Percentiles rank a stretch among this genome's conserved stretches.
Evolutionary conservation across 1,140 invertebrate genomes (phyloP).

Genomic region (Zaprionus kolodkinae): DNA sequence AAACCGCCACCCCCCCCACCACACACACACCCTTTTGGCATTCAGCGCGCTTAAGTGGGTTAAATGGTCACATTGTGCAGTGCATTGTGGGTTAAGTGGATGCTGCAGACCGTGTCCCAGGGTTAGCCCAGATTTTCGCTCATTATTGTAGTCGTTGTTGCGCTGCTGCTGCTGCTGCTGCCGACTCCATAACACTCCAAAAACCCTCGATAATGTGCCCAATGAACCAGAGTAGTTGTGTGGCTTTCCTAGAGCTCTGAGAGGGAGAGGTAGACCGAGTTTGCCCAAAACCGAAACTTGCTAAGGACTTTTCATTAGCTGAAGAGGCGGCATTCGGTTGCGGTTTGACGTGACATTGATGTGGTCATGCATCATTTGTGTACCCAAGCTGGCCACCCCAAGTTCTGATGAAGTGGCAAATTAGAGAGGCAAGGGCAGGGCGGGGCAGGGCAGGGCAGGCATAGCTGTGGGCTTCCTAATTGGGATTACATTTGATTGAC

Average conservation of each 20-base stretch:
- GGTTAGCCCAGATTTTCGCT: conserved; percentile 30
- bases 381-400: neutral
- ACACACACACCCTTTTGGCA: neutral
- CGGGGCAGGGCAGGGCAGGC: neutral
- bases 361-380: conserved; percentile 55
- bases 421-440: neutral
- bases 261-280: neutral
- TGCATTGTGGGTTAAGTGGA: conserved; percentile 6
- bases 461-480: conserved; percentile 21
- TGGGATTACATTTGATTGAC: conserved; percentile 27
- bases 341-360: conserved; percentile 52
- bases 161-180: conserved; percentile 21
- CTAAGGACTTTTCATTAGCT: conserved; percentile 65
- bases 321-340: conserved; percentile 25
- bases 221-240: conserved; percentile 69
- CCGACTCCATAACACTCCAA: conserved; percentile 54
- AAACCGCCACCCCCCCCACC: conserved; percentile 27
- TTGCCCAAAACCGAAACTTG: conserved; percentile 12
- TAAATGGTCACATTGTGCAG: conserved; percentile 17
- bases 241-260: conserved; percentile 24
- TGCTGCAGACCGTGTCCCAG: conserved; percentile 39
- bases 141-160: conserved; percentile 2
- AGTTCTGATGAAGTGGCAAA: neutral
- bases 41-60: conserved; percentile 31
- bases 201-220: conserved; percentile 56